These are phyloP conservation scores for Drepana falcataria DNA, from an alignment of 2,888 invertebrate genomes.

Conservation along the genomic window DNA sequence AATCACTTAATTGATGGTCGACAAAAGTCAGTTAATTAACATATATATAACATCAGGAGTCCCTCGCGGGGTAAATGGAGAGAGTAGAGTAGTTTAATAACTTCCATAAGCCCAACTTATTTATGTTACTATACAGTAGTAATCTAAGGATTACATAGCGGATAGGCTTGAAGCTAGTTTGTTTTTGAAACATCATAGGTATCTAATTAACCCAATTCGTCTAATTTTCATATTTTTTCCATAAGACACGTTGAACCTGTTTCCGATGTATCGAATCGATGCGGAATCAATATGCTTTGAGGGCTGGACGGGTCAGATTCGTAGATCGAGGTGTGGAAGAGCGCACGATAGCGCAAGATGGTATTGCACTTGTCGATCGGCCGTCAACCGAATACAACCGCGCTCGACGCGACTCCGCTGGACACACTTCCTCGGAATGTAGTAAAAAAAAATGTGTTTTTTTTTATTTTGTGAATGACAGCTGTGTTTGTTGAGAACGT, in stretches of 20 bases:
- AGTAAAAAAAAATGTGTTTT: constrained; percentile 24
- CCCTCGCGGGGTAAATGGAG: too few relatives aligned
- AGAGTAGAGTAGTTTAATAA: too few relatives aligned
- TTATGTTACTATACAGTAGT: too few relatives aligned
- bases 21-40: too few relatives aligned
- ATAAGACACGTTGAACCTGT: constrained; percentile 25
- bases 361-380: constrained; percentile 23
- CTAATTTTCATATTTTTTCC: constrained; percentile 27
- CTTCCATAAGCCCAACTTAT: too few relatives aligned
- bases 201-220: constrained; percentile 23
- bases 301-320: constrained; percentile 27
- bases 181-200: too few relatives aligned
- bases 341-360: constrained; percentile 3
- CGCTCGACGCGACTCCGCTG: constrained; percentile 25
- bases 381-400: constrained; percentile 15
- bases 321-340: constrained; percentile 24
- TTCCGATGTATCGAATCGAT: constrained; percentile 21
- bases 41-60: too few relatives aligned
- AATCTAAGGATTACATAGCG: too few relatives aligned
- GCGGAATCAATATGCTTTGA: constrained; percentile 28
- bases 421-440: constrained; percentile 16
- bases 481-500: background rate
- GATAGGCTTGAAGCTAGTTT: too few relatives aligned
- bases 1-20: too few relatives aligned
- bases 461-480: constrained; percentile 25